A percentile compares a stretch with the other conserved stretches of the same genome.
Conservation (phyloP, 2,113 vertebrate genomes). For the Apus apus region DNA sequence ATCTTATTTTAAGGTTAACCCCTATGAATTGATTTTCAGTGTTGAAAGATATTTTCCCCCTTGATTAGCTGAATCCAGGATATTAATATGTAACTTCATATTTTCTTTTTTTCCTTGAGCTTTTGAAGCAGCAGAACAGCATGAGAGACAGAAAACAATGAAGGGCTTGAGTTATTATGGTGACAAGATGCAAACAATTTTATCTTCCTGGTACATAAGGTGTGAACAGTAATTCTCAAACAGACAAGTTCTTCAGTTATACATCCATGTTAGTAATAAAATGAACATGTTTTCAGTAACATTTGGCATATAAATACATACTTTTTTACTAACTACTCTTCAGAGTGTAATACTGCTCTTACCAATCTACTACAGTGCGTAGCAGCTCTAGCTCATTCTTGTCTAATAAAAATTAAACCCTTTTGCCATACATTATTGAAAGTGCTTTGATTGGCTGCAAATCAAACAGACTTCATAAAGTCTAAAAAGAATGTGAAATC, state of each 20-base stretch:
- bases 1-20: slow-evolving; percentile 22
- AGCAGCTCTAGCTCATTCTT: slow-evolving; percentile 65
- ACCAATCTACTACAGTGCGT: slow-evolving; percentile 46
- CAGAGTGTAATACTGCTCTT: slow-evolving; percentile 51
- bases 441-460: slow-evolving; percentile 74
- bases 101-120: background rate
- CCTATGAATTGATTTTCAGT: background rate
- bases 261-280: slow-evolving; percentile 76
- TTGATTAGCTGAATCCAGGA: slow-evolving; percentile 28
- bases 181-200: slow-evolving; percentile 14
- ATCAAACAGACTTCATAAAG: slow-evolving; percentile 77
- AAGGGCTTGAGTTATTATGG: slow-evolving; percentile 12
- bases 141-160: background rate
- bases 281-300: slow-evolving; percentile 72
- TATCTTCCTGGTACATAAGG: slow-evolving; percentile 69
- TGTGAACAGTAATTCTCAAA: slow-evolving; percentile 68
- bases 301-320: slow-evolving; percentile 70
- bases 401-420: slow-evolving; percentile 82
- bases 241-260: slow-evolving; percentile 78
- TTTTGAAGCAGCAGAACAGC: slow-evolving; percentile 5
- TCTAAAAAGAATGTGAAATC: slow-evolving; percentile 56
- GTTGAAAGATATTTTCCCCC: background rate
- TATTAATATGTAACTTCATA: background rate
- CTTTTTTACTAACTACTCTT: slow-evolving; percentile 45
- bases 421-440: slow-evolving; percentile 81